Evolutionary conservation across 2,888 invertebrate species (phyloP).

Genomic region (Ommatoiulus sabulosus): DNA sequence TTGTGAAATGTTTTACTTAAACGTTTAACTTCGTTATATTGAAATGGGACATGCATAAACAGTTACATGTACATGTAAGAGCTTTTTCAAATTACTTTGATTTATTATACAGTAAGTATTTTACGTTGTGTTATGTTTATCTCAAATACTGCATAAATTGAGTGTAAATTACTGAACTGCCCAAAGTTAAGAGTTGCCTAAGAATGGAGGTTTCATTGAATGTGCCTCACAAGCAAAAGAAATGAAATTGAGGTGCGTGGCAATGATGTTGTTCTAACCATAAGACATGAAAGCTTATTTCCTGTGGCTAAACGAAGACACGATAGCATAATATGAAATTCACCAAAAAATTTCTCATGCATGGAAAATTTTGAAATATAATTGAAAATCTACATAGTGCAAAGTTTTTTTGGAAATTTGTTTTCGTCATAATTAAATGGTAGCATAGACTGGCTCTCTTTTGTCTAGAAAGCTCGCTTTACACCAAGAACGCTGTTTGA

Average conservation of each 20-base stretch:
- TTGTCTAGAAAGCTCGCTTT: not conserved
- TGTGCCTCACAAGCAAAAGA: not conserved
- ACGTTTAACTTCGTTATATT: no score
- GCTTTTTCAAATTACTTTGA: no score
- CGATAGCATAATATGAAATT: not conserved
- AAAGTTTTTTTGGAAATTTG: not conserved
- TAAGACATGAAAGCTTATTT: not conserved
- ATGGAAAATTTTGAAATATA: not conserved
- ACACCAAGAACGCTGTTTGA: not conserved
- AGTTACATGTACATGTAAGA: no score
- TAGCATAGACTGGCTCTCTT: not conserved
- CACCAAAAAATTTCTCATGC: not conserved
- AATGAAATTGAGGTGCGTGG: not conserved
- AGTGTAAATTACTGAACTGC: not conserved
- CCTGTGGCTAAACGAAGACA: slow-evolving; percentile 5
- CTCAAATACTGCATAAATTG: no score
- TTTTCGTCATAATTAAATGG: not conserved
- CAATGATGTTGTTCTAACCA: not conserved
- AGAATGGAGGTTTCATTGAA: slow-evolving; percentile 16
- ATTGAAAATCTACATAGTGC: not conserved
- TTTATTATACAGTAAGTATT: no score
- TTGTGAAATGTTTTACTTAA: no score
- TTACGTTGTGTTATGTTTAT: no score
- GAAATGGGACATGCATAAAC: no score
- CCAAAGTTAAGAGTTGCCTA: not conserved